Base-by-base conservation (phyloP, 2,888 invertebrate species). In the Callyntrura sp. region DNA sequence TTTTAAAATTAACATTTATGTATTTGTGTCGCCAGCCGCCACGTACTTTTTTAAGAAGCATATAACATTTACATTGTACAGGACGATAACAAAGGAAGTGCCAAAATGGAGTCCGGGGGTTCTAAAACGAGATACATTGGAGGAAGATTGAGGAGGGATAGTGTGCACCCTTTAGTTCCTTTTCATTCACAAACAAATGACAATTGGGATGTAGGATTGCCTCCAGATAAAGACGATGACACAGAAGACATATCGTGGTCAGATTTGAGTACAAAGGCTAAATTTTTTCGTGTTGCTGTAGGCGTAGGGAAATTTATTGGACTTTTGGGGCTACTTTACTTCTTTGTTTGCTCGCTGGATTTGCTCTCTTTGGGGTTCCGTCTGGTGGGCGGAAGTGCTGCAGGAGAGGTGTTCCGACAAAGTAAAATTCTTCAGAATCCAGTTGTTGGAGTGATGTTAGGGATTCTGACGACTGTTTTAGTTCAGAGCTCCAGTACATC, bases 121-220 rank as follows among this genome's bases (percentile, higher is more conserved):
- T 62, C 78, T 0, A 87, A 87, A 57, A 9, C 68, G 11, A 23
- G 87, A 17, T 87, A 86, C 55, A 87, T 87, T 81, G 43, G 70
- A 20, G 87, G 87, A 20, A 79, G 57, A 17, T 35, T 65, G 2
- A 60, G 87, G 45, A 5, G 87, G 9, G 87, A 87, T 57, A 87
- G 87, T 70, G 87, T 87, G 1, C 87, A 87, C 45, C 87, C 87
- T 14, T 35, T 87, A 0, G 87, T 87, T 62, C 48, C 79, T 8
- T 45, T 8, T 73, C n/a, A 17, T 45, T 11, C 73, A 0, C 73
- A 25, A 28, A 60, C 35, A n/a, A n/a, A 20, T 4, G 35, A 55
- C 48, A 51, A 79, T 12, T 87, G 87, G 87, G 87, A 87, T 45
- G 87, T 87, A 0, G 14, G 3, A 11, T 25, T 0, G 9, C 0